These are phyloP conservation scores for Microdon myrmicae DNA, from an alignment of 2,888 invertebrate species.

Conservation along the genomic window DNA sequence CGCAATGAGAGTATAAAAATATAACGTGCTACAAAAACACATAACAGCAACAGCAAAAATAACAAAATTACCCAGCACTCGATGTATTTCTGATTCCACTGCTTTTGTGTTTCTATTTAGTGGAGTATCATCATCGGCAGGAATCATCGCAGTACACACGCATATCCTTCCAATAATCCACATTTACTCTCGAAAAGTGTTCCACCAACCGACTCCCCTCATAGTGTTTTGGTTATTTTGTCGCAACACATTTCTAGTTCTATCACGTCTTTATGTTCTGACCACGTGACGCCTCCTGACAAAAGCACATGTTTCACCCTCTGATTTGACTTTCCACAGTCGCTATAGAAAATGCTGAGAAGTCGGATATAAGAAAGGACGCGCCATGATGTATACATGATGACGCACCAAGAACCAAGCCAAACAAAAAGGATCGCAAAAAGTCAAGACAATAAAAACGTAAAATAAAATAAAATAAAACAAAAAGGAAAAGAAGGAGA, in stretches of 20 bases:
- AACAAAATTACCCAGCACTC: too few species aligned
- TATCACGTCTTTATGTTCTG: constrained; percentile 67
- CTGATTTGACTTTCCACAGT: constrained; percentile 16
- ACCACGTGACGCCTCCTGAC: constrained; percentile 65
- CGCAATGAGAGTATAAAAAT: constrained; percentile 5
- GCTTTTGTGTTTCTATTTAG: constrained; percentile 1
- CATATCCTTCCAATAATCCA: constrained; percentile 20
- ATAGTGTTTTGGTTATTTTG: background rate
- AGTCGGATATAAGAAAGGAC: background rate
- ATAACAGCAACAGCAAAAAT: too few species aligned
- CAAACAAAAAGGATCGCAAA: too few species aligned
- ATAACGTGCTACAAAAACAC: constrained; percentile 4
- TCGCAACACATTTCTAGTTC: constrained; percentile 56
- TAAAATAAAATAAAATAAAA: constrained; percentile 8
- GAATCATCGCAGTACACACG: constrained; percentile 9
- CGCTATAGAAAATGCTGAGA: constrained; percentile 26
- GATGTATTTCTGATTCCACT: background rate
- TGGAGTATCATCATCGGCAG: constrained; percentile 9
- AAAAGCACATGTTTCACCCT: constrained; percentile 42
- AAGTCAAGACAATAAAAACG: too few species aligned
- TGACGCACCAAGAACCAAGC: constrained; percentile 27
- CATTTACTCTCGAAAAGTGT: background rate
- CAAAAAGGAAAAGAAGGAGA: constrained; percentile 14
- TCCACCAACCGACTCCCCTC: too few species aligned
- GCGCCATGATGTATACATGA: constrained; percentile 21